phyloP scores from a whole-genome alignment of 2,888 invertebrate genomes.

The Agonopterix alstromeriana region DNA sequence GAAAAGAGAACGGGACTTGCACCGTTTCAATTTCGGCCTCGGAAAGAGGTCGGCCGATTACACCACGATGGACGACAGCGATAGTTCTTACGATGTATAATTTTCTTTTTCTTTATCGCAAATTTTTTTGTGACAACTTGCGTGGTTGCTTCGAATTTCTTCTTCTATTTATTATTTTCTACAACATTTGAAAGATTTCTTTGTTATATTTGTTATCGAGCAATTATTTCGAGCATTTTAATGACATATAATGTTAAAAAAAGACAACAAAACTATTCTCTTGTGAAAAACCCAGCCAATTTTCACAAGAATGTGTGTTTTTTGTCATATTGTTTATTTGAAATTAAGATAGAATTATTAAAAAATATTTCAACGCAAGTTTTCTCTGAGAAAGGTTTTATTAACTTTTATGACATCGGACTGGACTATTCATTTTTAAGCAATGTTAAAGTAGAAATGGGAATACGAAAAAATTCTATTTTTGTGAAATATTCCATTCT shows the following conservation, averaged over 20 bases:
- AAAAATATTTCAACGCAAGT: not conserved
- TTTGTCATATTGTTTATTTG: not conserved
- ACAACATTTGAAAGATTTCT: not conserved
- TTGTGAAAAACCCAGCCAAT: constrained; percentile 57
- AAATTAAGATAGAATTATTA: not conserved
- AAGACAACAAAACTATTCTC: constrained; percentile 21
- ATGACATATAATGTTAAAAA: not conserved
- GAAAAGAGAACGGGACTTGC: constrained; percentile 68
- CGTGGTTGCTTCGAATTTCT: no score
- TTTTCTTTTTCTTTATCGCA: constrained; percentile 20
- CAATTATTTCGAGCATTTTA: not conserved
- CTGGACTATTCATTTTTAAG: not conserved
- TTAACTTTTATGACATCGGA: not conserved
- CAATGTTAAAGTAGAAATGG: not conserved
- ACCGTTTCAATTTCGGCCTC: constrained; percentile 74
- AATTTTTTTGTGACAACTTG: not conserved
- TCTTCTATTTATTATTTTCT: not conserved
- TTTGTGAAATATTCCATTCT: not conserved
- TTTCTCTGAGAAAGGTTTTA: not conserved
- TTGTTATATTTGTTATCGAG: not conserved
- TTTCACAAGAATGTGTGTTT: constrained; percentile 41
- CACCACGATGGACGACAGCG: constrained; percentile 39
- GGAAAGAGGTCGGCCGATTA: constrained; percentile 66
- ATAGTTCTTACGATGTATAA: constrained; percentile 51
- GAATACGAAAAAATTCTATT: not conserved